Percentiles rank a stretch among this genome's conserved stretches.
Conservation (phyloP, 2,113 vertebrate species). For the Blennius ocellaris region DNA sequence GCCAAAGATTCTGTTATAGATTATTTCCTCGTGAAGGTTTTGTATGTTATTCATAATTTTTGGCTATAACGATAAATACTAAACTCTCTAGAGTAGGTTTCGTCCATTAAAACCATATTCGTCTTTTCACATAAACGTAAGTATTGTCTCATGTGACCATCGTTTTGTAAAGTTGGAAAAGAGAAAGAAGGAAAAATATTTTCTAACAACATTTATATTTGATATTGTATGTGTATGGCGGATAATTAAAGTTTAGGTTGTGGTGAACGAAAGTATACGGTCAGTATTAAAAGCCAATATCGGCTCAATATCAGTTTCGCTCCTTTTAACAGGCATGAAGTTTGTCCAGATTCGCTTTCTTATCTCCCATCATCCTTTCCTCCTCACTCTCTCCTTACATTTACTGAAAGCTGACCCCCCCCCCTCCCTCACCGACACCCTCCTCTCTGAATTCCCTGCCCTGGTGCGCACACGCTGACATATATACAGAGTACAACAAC, state of each 20-base stretch:
- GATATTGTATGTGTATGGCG: neutral
- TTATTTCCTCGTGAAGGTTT: too few relatives aligned
- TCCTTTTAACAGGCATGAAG: neutral
- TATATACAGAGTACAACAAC: too few relatives aligned
- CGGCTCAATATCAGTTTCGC: neutral
- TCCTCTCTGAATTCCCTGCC: conserved; percentile 44
- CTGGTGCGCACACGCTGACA: conserved; percentile 16
- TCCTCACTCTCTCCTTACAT: conserved; percentile 40
- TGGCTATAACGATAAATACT: too few relatives aligned
- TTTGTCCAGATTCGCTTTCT: conserved; percentile 13
- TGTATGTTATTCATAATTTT: too few relatives aligned
- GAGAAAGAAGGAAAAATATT: too few relatives aligned
- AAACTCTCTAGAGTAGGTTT: too few relatives aligned
- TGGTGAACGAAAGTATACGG: neutral
- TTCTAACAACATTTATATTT: neutral
- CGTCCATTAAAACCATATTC: too few relatives aligned
- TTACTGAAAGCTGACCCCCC: conserved; percentile 58
- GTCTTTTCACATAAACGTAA: too few relatives aligned
- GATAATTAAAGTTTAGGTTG: too few relatives aligned
- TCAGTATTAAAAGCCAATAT: conserved; percentile 27
- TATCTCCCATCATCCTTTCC: conserved; percentile 25
- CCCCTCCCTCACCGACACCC: conserved; percentile 38
- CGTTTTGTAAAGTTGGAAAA: too few relatives aligned
- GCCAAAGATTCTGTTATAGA: too few relatives aligned
- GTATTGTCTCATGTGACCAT: too few relatives aligned